phyloP scores from a whole-genome alignment of 64 coral and sea anemone species.

The Montipora sp. region DNA sequence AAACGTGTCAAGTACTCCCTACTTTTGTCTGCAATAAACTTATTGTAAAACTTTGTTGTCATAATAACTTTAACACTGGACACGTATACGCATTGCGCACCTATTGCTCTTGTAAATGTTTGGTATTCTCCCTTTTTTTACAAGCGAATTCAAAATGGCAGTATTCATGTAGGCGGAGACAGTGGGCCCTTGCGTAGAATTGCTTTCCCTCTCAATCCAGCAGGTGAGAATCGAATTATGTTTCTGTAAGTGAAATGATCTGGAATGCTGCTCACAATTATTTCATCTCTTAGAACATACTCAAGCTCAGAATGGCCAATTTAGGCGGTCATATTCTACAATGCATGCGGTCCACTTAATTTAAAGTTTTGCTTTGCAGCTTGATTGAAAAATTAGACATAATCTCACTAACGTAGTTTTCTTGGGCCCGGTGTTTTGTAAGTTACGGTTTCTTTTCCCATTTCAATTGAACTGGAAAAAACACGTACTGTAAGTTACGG shows the following conservation, averaged over 20 bases:
- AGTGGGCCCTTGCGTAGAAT: conserved; percentile 3
- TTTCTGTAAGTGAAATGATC: background rate
- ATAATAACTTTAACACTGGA: too few relatives aligned
- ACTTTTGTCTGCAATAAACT: too few relatives aligned
- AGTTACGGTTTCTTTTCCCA: background rate
- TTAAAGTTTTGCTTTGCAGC: too few relatives aligned
- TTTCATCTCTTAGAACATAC: too few relatives aligned
- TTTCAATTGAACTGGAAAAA: too few relatives aligned
- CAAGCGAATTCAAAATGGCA: conserved; percentile 21
- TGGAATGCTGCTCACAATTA: background rate
- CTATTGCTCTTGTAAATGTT: background rate
- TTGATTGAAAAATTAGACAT: background rate
- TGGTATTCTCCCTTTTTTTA: background rate
- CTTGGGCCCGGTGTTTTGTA: background rate
- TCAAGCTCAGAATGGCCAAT: too few relatives aligned
- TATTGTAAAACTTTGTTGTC: too few relatives aligned
- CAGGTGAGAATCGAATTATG: background rate
- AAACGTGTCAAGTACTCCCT: too few relatives aligned
- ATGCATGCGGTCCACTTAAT: too few relatives aligned
- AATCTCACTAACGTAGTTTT: background rate
- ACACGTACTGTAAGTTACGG: too few relatives aligned
- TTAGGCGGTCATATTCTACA: too few relatives aligned
- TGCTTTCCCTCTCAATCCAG: background rate
- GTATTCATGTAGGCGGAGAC: conserved; percentile 14
- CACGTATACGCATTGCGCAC: too few relatives aligned